Evolutionary conservation across 2,888 invertebrate species (phyloP), one percentile per base, ranked within the genome.

Genomic region (Cheilosia scutellata): DNA sequence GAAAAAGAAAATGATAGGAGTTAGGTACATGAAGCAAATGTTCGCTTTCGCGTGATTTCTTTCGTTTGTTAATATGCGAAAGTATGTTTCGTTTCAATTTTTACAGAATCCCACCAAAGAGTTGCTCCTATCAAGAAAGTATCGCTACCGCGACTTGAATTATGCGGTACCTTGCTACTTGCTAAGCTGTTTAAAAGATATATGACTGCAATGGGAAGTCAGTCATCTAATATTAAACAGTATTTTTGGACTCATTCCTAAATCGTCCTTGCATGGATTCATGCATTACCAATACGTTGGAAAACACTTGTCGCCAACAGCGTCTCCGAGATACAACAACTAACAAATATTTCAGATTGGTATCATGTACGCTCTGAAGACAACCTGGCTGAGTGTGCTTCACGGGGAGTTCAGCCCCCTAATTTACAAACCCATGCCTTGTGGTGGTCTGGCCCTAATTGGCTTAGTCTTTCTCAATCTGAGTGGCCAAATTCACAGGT

Each of bases 381-480:
- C 33, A 37, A 37, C 7, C 33, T 3, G 9, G 33, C 9, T 37
- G 33, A 37, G 0, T 70, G 87, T 13, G 82, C 86, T 7, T 88
- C 88, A 1, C 57, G 88, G 42, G 88, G 89, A 11, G 66, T 60
- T 5, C n/a, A 27, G 37, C 87, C 86, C 0, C 20, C 42, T 1
- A 47, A 88, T 4, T 40, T 77, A 33, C 11, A 84, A 20, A 42
- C 78, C 9, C 58, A 72, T 7, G 42, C 55, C 7, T 58, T 88
- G 5, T 89, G 88, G 88, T 88, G 88, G 87, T 63, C 58, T 5
- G 89, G 88, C 5, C 89, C 88, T 11, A n/a, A 16, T 7, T 84
- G 60, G 42, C 44, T 82, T 42, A 37, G 31, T 20, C 47, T 11
- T 31, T 9, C 47, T n/a, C 27, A 31, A 16, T 47, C 16, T 16